A percentile compares a stretch with the other conserved stretches of the same genome.
Conservation (phyloP, 2,888 invertebrate genomes). For the Lysandra coridon region DNA sequence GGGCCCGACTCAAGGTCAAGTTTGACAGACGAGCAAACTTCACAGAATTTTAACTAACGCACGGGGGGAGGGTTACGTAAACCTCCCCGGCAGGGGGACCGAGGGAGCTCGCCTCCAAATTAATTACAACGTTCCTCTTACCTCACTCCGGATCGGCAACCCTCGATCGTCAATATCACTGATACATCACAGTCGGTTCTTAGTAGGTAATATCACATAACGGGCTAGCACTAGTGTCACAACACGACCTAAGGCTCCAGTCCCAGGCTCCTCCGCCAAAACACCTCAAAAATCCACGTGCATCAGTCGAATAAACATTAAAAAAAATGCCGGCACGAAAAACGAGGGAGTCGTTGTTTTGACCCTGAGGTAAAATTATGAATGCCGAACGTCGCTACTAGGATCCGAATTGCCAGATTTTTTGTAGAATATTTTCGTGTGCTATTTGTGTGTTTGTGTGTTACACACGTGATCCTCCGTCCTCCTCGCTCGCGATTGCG, state of each 20-base stretch:
- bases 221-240: conserved; percentile 78
- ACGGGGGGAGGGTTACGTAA: conserved; percentile 65
- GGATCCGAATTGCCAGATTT: conserved; percentile 77
- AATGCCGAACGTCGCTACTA: conserved; percentile 77
- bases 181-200: conserved; percentile 78
- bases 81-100: conserved; percentile 51
- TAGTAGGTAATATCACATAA: conserved; percentile 79
- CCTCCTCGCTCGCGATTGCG: conserved; percentile 66
- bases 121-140: conserved; percentile 55
- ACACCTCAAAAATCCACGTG: conserved; percentile 73
- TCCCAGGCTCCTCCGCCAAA: conserved; percentile 70
- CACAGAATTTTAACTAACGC: conserved; percentile 59
- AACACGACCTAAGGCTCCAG: conserved; percentile 79
- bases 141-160: conserved; percentile 65
- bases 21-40: conserved; percentile 64
- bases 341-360: conserved; percentile 68
- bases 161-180: conserved; percentile 76
- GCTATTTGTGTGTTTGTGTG: conserved; percentile 69
- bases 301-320: conserved; percentile 72
- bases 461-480: conserved; percentile 72
- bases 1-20: conserved; percentile 70
- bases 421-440: conserved; percentile 78
- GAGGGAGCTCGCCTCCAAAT: conserved; percentile 50
- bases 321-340: conserved; percentile 48
- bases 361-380: conserved; percentile 78